phyloP scores from a whole-genome alignment of 2,797 vertebrate genomes.

The Cottoperca gobio region DNA sequence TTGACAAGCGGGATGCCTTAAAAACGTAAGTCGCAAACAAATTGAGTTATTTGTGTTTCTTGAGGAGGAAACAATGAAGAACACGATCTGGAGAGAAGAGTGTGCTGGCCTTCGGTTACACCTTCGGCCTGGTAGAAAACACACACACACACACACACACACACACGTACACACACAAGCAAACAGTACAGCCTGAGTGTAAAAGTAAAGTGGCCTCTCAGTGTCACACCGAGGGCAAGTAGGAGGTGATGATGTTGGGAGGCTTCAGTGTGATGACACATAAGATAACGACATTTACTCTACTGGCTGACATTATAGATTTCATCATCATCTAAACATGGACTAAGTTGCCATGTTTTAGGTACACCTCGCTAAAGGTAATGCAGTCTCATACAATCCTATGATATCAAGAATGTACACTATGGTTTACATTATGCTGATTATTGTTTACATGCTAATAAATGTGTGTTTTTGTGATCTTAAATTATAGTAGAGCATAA shows the following conservation, averaged over 20 bases:
- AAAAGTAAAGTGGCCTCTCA: slow-evolving; percentile 37
- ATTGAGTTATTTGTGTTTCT: slow-evolving; percentile 78
- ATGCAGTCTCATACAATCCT: background rate
- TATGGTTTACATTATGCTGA: background rate
- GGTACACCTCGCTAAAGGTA: background rate
- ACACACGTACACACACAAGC: slow-evolving; percentile 39
- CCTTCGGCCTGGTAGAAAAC: slow-evolving; percentile 40
- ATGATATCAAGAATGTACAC: background rate
- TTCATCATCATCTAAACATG: background rate
- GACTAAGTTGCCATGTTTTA: background rate
- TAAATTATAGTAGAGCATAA: background rate
- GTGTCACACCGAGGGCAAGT: slow-evolving; percentile 11
- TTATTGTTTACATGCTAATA: background rate
- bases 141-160: slow-evolving; percentile 38
- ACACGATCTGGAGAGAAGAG: slow-evolving; percentile 48
- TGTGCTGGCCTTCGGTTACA: slow-evolving; percentile 38
- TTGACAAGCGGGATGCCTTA: slow-evolving; percentile 68
- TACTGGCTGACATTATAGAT: background rate
- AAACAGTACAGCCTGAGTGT: slow-evolving; percentile 37
- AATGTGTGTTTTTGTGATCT: background rate
- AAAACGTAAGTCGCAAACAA: slow-evolving; percentile 73
- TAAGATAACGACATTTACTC: slow-evolving; percentile 15
- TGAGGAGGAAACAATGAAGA: slow-evolving; percentile 69
- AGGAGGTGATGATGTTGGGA: background rate
- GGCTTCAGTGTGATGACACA: background rate